Evolutionary conservation across 2,888 invertebrate species (phyloP).

Genomic region (Caenorhabditis becei): DNA sequence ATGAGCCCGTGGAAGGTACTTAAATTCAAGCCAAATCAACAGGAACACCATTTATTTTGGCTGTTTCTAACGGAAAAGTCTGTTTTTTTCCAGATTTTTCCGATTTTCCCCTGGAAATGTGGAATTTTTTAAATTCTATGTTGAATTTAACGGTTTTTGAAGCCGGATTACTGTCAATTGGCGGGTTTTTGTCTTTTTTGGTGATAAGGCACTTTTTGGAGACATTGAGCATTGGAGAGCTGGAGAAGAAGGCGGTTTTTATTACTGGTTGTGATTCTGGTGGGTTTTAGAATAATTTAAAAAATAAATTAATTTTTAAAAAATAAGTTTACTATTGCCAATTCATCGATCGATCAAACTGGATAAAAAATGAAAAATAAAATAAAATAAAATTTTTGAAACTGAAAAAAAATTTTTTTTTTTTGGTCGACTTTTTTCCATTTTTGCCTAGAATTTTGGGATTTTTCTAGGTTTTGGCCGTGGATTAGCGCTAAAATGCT

Average conservation of each 20-base stretch:
- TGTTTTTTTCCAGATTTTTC: slow-evolving; percentile 15
- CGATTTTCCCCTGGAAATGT: slow-evolving; percentile 28
- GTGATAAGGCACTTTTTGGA: slow-evolving; percentile 52
- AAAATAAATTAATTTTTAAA: no score
- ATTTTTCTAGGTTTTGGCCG: slow-evolving; percentile 73
- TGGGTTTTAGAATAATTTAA: slow-evolving; percentile 3
- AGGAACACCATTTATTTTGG: slow-evolving; percentile 7
- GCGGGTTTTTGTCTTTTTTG: slow-evolving; percentile 25
- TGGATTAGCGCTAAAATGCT: slow-evolving; percentile 70
- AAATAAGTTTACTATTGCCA: no score
- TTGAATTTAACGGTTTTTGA: slow-evolving; percentile 31
- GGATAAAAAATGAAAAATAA: no score
- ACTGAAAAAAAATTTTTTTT: no score
- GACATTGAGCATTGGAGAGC: slow-evolving; percentile 50
- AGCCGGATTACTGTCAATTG: not conserved
- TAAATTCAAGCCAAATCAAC: slow-evolving; percentile 1
- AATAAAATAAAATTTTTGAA: no score
- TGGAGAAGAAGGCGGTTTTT: slow-evolving; percentile 68
- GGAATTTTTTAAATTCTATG: slow-evolving; percentile 13
- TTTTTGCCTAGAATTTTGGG: not conserved
- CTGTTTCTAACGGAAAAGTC: not conserved
- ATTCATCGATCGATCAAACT: no score
- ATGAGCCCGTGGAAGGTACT: slow-evolving; percentile 5
- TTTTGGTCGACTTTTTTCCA: no score
- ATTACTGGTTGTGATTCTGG: slow-evolving; percentile 76